Percentiles rank a stretch among this genome's conserved stretches.
phyloP scores from a whole-genome alignment of 2,113 vertebrate genomes.

The Eclectus roratus region DNA sequence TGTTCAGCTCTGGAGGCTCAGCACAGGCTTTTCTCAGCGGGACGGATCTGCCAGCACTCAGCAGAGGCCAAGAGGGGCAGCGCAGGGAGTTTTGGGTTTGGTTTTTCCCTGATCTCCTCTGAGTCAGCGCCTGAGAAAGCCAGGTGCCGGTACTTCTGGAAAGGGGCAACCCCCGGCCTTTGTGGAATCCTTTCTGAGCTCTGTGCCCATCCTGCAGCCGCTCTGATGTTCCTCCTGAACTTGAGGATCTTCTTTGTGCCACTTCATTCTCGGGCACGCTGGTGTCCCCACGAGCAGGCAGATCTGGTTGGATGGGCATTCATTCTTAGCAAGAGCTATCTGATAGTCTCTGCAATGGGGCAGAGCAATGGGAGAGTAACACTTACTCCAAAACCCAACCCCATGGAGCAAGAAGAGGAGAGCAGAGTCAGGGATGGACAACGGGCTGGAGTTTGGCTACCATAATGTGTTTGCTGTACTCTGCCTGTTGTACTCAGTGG shows the following conservation, averaged over 20 bases:
- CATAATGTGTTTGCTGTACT: background rate
- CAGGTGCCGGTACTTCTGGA: constrained; percentile 36
- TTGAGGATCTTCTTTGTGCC: background rate
- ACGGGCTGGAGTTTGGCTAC: background rate
- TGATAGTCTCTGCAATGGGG: background rate
- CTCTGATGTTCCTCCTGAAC: background rate
- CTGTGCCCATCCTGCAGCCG: background rate
- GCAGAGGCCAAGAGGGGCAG: background rate
- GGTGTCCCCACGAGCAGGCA: background rate
- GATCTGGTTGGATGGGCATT: background rate
- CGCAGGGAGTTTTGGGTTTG: constrained; percentile 22
- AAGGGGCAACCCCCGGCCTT: background rate
- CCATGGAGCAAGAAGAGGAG: background rate
- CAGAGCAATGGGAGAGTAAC: background rate
- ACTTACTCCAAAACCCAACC: background rate
- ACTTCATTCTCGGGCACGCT: background rate
- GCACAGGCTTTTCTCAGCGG: background rate
- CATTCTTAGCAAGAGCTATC: background rate
- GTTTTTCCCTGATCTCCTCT: constrained; percentile 44
- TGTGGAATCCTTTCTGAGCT: background rate
- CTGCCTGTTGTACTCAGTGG: background rate
- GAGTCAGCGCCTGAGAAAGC: constrained; percentile 33
- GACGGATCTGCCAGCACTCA: background rate
- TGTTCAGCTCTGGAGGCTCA: background rate
- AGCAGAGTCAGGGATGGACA: background rate